Conservation (phyloP, 1,140 invertebrate genomes). For the Stratiolaelaps scimitus region DNA sequence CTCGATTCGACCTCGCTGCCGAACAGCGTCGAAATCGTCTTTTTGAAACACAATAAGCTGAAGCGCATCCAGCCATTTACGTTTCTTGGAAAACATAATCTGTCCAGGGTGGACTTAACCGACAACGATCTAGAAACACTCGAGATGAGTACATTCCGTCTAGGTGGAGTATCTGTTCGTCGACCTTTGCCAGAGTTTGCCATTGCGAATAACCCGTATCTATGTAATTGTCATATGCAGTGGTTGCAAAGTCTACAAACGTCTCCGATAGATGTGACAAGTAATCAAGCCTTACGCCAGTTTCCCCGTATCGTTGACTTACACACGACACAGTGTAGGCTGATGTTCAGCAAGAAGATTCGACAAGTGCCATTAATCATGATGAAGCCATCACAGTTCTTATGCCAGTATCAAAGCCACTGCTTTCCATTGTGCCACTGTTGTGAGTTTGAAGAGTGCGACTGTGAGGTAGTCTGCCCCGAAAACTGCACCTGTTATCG, state of each 20-base stretch:
- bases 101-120: slow-evolving; percentile 67
- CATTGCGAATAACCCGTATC: slow-evolving; percentile 70
- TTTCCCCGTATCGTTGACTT: slow-evolving; percentile 79
- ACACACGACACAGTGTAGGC: slow-evolving; percentile 73
- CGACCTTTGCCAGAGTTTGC: slow-evolving; percentile 65
- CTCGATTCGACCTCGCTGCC: slow-evolving; percentile 59
- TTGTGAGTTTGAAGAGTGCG: slow-evolving; percentile 85
- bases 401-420: slow-evolving; percentile 78
- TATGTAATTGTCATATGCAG: slow-evolving; percentile 76
- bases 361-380: slow-evolving; percentile 57
- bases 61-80: slow-evolving; percentile 61
- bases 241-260: slow-evolving; percentile 67
- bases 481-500: slow-evolving; percentile 87
- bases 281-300: slow-evolving; percentile 49
- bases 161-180: slow-evolving; percentile 51
- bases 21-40: slow-evolving; percentile 59
- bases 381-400: slow-evolving; percentile 68
- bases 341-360: slow-evolving; percentile 50
- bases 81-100: slow-evolving; percentile 65
- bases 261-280: slow-evolving; percentile 38
- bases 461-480: slow-evolving; percentile 88
- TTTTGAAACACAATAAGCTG: slow-evolving; percentile 69
- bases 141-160: slow-evolving; percentile 60
- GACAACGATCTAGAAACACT: slow-evolving; percentile 66
- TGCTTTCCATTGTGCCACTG: slow-evolving; percentile 84